phyloP scores from a whole-genome alignment of 2,113 vertebrate species.

The Sigmodon hispidus region DNA sequence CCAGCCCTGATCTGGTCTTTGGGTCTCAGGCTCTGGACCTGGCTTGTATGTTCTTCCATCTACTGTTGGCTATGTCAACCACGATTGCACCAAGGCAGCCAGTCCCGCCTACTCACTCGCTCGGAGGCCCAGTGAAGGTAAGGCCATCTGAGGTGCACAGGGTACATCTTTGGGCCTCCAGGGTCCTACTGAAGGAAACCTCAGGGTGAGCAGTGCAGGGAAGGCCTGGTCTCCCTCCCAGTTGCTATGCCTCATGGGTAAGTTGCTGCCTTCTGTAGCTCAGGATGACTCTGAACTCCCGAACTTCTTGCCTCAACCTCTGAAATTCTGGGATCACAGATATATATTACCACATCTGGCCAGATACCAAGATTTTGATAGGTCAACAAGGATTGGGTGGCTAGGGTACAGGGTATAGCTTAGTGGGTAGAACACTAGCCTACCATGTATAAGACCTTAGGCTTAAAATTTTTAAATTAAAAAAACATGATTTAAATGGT shows the following conservation, averaged over 20 bases:
- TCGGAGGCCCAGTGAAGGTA: slow-evolving; percentile 82
- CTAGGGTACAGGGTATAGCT: background rate
- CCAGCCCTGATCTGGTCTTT: background rate
- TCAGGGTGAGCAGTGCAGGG: background rate
- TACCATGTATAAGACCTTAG: background rate
- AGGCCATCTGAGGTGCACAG: slow-evolving; percentile 70
- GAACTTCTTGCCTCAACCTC: background rate
- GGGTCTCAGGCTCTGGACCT: slow-evolving; percentile 86
- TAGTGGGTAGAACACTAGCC: background rate
- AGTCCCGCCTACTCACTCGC: slow-evolving; percentile 89
- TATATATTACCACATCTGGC: background rate
- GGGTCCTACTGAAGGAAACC: background rate
- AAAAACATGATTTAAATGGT: too few species aligned
- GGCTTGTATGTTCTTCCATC: slow-evolving; percentile 88
- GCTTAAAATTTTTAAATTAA: background rate
- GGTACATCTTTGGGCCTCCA: background rate
- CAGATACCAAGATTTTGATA: background rate
- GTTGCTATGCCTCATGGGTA: background rate
- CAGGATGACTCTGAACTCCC: background rate
- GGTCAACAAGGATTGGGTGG: background rate
- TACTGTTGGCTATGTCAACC: slow-evolving; percentile 87
- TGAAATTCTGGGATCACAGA: background rate
- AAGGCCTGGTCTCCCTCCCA: background rate
- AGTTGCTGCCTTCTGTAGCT: background rate
- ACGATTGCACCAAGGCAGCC: slow-evolving; percentile 87